These are phyloP conservation scores for Drepanosiphum platanoidis DNA, from an alignment of 2,888 invertebrate species.

Conservation along the genomic window DNA sequence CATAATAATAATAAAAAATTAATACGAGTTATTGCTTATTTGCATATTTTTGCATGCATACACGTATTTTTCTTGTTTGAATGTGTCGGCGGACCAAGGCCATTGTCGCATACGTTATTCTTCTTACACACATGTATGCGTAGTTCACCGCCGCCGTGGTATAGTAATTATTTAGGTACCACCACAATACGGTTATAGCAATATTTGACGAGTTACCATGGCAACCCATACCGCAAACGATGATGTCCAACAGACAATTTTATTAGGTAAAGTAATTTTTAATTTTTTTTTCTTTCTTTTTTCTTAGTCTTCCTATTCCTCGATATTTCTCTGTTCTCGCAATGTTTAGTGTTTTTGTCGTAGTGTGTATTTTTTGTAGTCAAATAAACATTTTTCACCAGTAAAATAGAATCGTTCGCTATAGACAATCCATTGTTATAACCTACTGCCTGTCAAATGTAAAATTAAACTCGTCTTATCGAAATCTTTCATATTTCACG, in stretches of 20 bases:
- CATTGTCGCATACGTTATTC: too few species aligned
- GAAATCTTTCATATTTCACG: too few species aligned
- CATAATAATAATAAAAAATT: neutral
- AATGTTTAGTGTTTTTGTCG: neutral
- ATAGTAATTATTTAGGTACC: neutral
- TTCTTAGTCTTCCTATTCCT: too few species aligned
- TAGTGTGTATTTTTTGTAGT: neutral
- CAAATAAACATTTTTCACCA: neutral
- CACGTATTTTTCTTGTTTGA: neutral
- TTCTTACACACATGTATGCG: too few species aligned
- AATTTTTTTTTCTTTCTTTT: neutral
- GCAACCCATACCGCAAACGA: neutral
- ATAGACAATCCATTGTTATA: neutral
- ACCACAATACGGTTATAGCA: slow-evolving; percentile 1
- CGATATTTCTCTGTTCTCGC: neutral
- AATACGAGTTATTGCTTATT: neutral
- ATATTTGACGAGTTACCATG: slow-evolving; percentile 27
- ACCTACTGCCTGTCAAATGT: neutral
- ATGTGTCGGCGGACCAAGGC: neutral
- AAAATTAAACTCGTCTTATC: too few species aligned
- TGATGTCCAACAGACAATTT: neutral
- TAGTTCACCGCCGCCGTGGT: neutral
- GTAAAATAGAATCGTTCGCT: neutral
- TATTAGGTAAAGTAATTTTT: slow-evolving; percentile 29
- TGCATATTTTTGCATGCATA: too few species aligned